Evolutionary conservation across 2,888 invertebrate genomes (phyloP).

Genomic region (Latrodectus elegans): DNA sequence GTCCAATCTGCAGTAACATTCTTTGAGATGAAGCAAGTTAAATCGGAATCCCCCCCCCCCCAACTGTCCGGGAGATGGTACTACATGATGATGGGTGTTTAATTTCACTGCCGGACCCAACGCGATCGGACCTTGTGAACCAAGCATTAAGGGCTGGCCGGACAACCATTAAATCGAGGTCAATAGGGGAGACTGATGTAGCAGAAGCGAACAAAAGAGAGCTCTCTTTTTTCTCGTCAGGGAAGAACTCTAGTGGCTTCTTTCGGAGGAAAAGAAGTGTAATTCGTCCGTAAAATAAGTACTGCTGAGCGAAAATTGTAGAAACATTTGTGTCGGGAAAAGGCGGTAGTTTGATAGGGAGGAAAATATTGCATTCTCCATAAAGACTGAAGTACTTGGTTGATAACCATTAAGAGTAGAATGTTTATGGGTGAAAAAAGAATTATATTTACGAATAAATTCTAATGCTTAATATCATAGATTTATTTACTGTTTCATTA

Average conservation of each 20-base stretch:
- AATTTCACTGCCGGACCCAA: slow-evolving; percentile 39
- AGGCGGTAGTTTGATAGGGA: too few relatives aligned
- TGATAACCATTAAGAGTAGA: too few relatives aligned
- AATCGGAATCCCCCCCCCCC: background rate
- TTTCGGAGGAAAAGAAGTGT: slow-evolving; percentile 1
- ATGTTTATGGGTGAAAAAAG: too few relatives aligned
- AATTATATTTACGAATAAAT: too few relatives aligned
- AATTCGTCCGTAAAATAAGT: background rate
- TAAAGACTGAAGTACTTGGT: too few relatives aligned
- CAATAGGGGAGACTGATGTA: slow-evolving; percentile 41
- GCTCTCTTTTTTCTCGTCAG: slow-evolving; percentile 7
- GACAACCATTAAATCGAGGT: slow-evolving; percentile 63
- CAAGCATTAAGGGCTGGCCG: slow-evolving; percentile 43
- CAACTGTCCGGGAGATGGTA: slow-evolving; percentile 4
- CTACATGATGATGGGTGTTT: slow-evolving; percentile 42
- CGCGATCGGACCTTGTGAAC: slow-evolving; percentile 31
- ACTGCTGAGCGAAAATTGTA: background rate
- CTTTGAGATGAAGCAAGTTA: background rate
- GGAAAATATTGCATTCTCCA: too few relatives aligned
- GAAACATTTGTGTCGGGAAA: background rate
- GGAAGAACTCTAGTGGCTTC: background rate
- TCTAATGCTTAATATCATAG: too few relatives aligned
- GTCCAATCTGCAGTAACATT: background rate
- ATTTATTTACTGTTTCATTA: too few relatives aligned
- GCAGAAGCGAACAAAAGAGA: slow-evolving; percentile 32